Base-by-base conservation (phyloP, 2,113 vertebrate species). In the Ictalurus furcatus region DNA sequence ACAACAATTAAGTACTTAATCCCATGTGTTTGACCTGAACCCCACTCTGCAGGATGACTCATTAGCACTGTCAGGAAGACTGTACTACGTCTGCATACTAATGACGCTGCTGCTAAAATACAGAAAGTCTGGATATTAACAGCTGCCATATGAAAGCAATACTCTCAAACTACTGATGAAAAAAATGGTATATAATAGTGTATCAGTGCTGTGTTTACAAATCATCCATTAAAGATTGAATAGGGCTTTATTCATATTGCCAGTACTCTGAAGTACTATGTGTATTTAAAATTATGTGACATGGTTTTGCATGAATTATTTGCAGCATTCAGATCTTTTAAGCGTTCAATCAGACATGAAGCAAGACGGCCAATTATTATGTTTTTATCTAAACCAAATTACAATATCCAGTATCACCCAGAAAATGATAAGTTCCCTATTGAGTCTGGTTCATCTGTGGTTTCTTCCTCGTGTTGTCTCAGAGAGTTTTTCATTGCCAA, bases 1-100 rank as follows among this genome's bases (percentile, higher is more conserved):
- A 86, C 37, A 83, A 78, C 87, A 90, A 84, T 90, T 86, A 87
- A 89, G n/a, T 84, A 28, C 88, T 85, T 81, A 87, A 73, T 37
- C 85, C 40, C 76, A 34, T 87, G 85, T 89, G 54, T 78, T 84
- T 91, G 88, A 91, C 85, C 90, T 14, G 79, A 91, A 82, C 83
- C 54, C 37, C 71, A 63, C 37, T 83, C 67, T 85, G 73, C 59
- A 90, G n/a, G 58, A 78, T 71, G 76, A 89, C 58, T 87, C 85
- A 91, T 89, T 85, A 88, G 82, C 76, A 37, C 85, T 48, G 86
- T 48, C 23, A 85, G 54, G n/a, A 79, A 44, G 37, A 84, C 71
- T 80, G 65, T 61, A 78, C 88, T 80, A 52, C 12, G 30, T 86
- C 34, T 89, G 88, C 71, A 85, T 89, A 71, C 82, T 85, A 78